Conservation (phyloP, 2,797 vertebrate species). For the Apodemus agrarius region DNA sequence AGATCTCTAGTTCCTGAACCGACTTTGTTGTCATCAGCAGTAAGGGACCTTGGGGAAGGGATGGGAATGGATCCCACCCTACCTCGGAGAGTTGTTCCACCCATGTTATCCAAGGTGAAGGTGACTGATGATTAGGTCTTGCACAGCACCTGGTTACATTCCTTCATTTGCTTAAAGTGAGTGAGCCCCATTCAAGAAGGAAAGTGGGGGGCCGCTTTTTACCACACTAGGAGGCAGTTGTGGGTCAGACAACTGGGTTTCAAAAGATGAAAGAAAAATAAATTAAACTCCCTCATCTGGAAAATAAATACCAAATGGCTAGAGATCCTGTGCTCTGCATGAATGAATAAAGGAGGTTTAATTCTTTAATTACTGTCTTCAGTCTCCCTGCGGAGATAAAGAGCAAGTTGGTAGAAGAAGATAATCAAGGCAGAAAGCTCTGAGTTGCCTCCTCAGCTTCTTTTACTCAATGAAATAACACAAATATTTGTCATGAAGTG, state of each 20-base stretch:
- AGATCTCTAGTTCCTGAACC: neutral
- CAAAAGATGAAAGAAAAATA: slow-evolving; percentile 83
- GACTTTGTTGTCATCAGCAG: neutral
- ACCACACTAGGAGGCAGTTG: slow-evolving; percentile 54
- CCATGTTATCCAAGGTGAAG: neutral
- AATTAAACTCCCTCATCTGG: slow-evolving; percentile 86
- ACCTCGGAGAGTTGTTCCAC: neutral
- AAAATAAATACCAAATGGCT: slow-evolving; percentile 87
- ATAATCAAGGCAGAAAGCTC: slow-evolving; percentile 85
- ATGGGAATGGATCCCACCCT: neutral
- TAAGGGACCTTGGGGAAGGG: neutral
- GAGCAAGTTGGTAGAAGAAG: slow-evolving; percentile 82
- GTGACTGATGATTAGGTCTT: neutral
- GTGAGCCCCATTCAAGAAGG: neutral
- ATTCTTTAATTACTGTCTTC: slow-evolving; percentile 86
- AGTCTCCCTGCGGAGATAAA: slow-evolving; percentile 84
- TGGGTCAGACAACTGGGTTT: slow-evolving; percentile 79
- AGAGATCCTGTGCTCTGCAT: slow-evolving; percentile 82
- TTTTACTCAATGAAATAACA: slow-evolving; percentile 79
- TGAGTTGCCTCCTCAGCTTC: slow-evolving; percentile 77
- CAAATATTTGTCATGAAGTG: slow-evolving; percentile 67
- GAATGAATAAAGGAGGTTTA: slow-evolving; percentile 83
- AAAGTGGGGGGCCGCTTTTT: slow-evolving; percentile 31
- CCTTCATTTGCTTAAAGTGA: neutral
- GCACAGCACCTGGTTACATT: neutral